These are phyloP conservation scores for Sinocyclocheilus maitianheensis DNA, from an alignment of 2,113 vertebrate species.

Conservation along the genomic window DNA sequence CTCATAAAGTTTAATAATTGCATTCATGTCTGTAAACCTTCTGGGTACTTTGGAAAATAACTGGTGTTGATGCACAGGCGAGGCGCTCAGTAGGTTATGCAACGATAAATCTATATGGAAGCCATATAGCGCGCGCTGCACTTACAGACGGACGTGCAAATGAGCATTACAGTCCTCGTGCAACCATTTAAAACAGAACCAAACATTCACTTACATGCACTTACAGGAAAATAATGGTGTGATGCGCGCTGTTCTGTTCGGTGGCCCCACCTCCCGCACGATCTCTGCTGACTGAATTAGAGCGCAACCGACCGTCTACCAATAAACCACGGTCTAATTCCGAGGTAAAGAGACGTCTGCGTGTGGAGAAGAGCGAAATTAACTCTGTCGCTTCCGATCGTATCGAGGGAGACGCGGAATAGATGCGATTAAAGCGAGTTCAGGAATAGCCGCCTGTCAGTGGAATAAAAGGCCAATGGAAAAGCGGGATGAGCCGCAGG, in stretches of 20 bases:
- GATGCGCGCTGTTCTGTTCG: constrained; percentile 29
- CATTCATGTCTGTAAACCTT: not conserved
- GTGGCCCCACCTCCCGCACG: constrained; percentile 49
- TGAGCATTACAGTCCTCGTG: not conserved
- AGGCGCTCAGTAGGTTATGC: constrained; percentile 32
- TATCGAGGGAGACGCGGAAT: not conserved
- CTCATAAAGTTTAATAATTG: constrained; percentile 1
- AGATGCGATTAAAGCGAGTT: not conserved
- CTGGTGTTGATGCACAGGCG: constrained; percentile 9
- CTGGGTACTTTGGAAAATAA: not conserved
- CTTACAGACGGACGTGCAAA: constrained; percentile 17
- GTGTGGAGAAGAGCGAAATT: constrained; percentile 8
- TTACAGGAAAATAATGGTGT: constrained; percentile 28
- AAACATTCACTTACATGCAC: constrained; percentile 47
- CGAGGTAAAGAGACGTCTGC: not conserved
- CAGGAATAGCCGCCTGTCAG: constrained; percentile 38
- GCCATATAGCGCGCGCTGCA: not conserved
- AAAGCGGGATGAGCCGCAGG: constrained; percentile 32
- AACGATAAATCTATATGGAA: constrained; percentile 10
- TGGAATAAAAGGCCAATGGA: constrained; percentile 49
- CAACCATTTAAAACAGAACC: not conserved
- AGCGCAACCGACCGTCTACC: constrained; percentile 45
- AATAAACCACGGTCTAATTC: constrained; percentile 10
- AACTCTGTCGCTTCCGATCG: not conserved
- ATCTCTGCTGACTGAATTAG: constrained; percentile 51